Base-by-base conservation (phyloP, 2,113 vertebrate species). In the Tragelaphus buxtoni region DNA sequence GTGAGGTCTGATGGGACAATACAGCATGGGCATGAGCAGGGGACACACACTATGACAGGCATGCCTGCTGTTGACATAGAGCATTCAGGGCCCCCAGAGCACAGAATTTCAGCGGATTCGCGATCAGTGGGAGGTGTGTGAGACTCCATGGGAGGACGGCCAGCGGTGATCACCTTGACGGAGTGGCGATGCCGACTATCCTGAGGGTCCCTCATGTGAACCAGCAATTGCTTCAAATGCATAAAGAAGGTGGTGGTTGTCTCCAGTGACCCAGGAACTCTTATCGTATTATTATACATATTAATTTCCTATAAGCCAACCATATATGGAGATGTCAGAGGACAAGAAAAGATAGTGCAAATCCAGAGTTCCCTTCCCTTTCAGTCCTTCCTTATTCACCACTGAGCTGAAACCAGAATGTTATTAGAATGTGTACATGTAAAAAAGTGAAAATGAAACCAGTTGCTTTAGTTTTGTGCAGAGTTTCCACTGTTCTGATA, bases 91-190 rank as follows among this genome's bases (percentile, higher is more conserved):
- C 9, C 14, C 45, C 20, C 8, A 2, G 18, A 24, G 12, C 60
- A n/a, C 30, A 28, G 85, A 80, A 49, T 26, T 65, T n/a, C 39
- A 47, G 18, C 1, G 6, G 42, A 28, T 1, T 13, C 4, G 3
- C 0, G 0, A 32, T 24, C 1, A 4, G 8, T 1, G 2, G 7
- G 42, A 45, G 26, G 7, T 39, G 30, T 13, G 6, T 9, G 3
- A 77, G 60, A 4, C 10, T 79, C 87, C 17, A 0, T 2, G 2
- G 53, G 76, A 90, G 17, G 13, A 69, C 11, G 9, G 24, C 47
- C 87, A 42, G 2, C 1, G 8, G 35, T 7, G 39, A 63, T 2
- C 20, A 3, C 76, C 32, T 5, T 7, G 20, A 49, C n/a, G 26
- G 16, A 55, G 7, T 10, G 6, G 17, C 2, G 1, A 1, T 6